A percentile compares a stretch with the other conserved stretches of the same genome.
These are phyloP conservation scores for Drosophila trapezifrons DNA, from an alignment of 1,140 invertebrate species.

Conservation along the genomic window DNA sequence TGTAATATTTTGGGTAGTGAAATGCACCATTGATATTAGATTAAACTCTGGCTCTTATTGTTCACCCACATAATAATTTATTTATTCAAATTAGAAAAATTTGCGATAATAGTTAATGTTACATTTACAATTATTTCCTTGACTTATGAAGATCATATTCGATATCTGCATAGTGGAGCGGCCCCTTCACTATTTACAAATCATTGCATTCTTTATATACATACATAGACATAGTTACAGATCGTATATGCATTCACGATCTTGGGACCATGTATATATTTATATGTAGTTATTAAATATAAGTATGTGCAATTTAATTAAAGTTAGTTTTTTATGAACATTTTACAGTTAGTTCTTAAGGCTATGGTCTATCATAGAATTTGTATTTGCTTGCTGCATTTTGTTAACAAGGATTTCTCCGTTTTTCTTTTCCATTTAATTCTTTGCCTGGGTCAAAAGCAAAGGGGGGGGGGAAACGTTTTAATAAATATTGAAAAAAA, in stretches of 20 bases:
- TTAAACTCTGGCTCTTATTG: constrained; percentile 54
- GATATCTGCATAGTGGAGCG: constrained; percentile 65
- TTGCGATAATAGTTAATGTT: constrained; percentile 70
- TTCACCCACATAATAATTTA: constrained; percentile 82
- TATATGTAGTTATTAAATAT: constrained; percentile 46
- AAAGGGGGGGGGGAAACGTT: constrained; percentile 11
- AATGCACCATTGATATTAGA: too few relatives aligned
- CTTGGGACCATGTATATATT: constrained; percentile 37
- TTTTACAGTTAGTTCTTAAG: constrained; percentile 65
- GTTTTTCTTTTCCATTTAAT: neutral
- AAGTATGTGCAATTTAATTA: constrained; percentile 58
- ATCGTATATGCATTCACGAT: constrained; percentile 34
- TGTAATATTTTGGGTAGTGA: too few relatives aligned
- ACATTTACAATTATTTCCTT: constrained; percentile 75
- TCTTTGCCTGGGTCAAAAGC: constrained; percentile 15
- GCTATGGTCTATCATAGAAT: constrained; percentile 63
- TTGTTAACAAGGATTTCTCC: constrained; percentile 69
- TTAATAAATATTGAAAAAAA: constrained; percentile 39
- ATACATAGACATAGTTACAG: constrained; percentile 44
- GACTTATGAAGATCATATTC: constrained; percentile 75
- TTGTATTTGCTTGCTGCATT: constrained; percentile 67
- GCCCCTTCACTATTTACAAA: constrained; percentile 59
- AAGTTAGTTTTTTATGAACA: constrained; percentile 73
- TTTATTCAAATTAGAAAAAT: constrained; percentile 82
- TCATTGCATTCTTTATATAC: constrained; percentile 46